A percentile compares a stretch with the other conserved stretches of the same genome.
Conservation (phyloP, 2,113 vertebrate genomes). For the Lampris incognitus region DNA sequence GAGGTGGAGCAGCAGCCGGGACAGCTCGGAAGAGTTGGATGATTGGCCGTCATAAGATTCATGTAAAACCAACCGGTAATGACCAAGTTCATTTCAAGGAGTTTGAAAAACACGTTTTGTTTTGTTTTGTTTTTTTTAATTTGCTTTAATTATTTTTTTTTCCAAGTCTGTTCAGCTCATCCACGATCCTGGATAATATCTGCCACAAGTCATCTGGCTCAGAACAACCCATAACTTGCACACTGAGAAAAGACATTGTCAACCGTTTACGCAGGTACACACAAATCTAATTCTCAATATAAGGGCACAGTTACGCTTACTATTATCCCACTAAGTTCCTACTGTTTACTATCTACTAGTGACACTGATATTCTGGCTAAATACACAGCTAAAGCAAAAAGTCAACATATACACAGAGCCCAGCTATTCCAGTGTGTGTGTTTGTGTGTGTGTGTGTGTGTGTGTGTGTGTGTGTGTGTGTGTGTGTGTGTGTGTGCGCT, state of each 20-base stretch:
- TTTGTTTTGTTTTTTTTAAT: neutral
- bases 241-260: constrained; percentile 81
- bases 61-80: no score
- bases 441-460: neutral
- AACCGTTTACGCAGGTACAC: constrained; percentile 83
- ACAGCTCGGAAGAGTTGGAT: no score
- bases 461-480: neutral
- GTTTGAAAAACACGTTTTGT: neutral
- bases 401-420: neutral
- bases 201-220: constrained; percentile 67
- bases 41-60: no score
- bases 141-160: constrained; percentile 2
- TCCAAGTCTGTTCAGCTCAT: constrained; percentile 83
- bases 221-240: constrained; percentile 65
- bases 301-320: constrained; percentile 27
- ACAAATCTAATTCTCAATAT: constrained; percentile 10
- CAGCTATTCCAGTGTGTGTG: neutral
- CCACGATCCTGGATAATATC: constrained; percentile 77
- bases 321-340: neutral
- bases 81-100: no score
- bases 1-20: no score
- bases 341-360: neutral
- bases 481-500: neutral
- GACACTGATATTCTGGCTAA: neutral
- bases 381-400: neutral